Percentiles rank a stretch among this genome's conserved stretches.
These are phyloP conservation scores for Cephus spinipes DNA, from an alignment of 2,888 invertebrate species.

Conservation along the genomic window DNA sequence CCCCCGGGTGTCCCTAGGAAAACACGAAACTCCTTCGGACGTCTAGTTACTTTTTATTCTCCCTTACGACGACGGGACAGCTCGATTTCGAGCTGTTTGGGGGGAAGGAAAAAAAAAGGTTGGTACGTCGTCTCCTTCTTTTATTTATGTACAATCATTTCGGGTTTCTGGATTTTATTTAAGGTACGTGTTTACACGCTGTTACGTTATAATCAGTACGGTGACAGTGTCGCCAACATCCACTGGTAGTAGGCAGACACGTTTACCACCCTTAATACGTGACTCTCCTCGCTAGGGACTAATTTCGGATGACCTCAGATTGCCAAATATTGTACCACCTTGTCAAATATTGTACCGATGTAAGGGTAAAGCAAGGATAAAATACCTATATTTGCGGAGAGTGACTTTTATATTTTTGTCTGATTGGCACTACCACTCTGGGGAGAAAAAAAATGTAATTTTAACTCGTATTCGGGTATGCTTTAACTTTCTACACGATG, in stretches of 20 bases:
- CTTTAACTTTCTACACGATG: background rate
- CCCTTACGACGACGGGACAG: background rate
- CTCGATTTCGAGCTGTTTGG: background rate
- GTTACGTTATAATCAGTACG: background rate
- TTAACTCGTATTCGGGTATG: background rate
- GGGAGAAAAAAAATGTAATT: background rate
- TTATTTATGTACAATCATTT: background rate
- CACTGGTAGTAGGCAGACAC: background rate
- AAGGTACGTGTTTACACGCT: background rate
- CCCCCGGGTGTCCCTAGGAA: background rate
- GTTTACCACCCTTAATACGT: background rate
- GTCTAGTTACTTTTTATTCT: background rate
- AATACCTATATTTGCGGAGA: background rate
- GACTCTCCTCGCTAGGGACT: background rate
- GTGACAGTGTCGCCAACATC: background rate
- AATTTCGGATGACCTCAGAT: background rate
- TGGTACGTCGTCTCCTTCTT: background rate
- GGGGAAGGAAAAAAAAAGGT: background rate
- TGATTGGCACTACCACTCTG: background rate
- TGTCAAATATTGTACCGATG: background rate
- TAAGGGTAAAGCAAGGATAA: background rate
- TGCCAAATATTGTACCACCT: background rate
- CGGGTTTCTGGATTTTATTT: background rate
- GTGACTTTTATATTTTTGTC: background rate
- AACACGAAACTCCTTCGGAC: background rate